Percentiles rank a stretch among this genome's conserved stretches.
These are phyloP conservation scores for Oscarella lobularis DNA, from an alignment of 37 sponge, comb jelly and placozoan genomes.

Conservation along the genomic window DNA sequence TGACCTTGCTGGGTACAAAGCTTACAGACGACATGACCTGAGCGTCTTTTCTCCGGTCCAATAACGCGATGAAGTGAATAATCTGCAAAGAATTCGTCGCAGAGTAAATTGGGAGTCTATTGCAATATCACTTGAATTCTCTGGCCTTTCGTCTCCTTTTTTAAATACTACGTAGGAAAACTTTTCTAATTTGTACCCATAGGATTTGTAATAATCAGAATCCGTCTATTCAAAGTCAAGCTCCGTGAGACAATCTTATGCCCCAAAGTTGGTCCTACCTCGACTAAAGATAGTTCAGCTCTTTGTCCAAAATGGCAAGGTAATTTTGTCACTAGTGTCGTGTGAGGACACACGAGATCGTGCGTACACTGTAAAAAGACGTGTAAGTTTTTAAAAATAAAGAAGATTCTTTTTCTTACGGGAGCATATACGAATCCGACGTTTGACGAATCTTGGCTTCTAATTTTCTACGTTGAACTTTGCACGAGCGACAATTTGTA, in stretches of 20 bases:
- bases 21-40: conserved; percentile 47
- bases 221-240: too few species aligned
- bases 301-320: conserved; percentile 75
- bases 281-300: conserved; percentile 31
- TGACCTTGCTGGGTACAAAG: conserved; percentile 56
- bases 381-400: too few species aligned
- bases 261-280: conserved; percentile 27
- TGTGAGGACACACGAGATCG: conserved; percentile 43
- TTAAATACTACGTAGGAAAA: conserved; percentile 55
- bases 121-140: neutral
- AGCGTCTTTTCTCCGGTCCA: conserved; percentile 46
- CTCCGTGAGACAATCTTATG: neutral
- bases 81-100: neutral
- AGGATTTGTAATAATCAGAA: too few species aligned
- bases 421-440: too few species aligned
- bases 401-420: conserved; percentile 18
- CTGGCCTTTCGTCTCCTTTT: conserved; percentile 37
- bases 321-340: neutral
- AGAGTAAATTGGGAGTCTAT: neutral
- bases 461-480: too few species aligned
- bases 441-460: too few species aligned
- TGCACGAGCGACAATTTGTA: too few species aligned
- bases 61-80: neutral
- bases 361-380: conserved; percentile 62
- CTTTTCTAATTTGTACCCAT: conserved; percentile 40